Base-by-base conservation (phyloP, 1,140 invertebrate genomes). In the Aethina tumida region DNA sequence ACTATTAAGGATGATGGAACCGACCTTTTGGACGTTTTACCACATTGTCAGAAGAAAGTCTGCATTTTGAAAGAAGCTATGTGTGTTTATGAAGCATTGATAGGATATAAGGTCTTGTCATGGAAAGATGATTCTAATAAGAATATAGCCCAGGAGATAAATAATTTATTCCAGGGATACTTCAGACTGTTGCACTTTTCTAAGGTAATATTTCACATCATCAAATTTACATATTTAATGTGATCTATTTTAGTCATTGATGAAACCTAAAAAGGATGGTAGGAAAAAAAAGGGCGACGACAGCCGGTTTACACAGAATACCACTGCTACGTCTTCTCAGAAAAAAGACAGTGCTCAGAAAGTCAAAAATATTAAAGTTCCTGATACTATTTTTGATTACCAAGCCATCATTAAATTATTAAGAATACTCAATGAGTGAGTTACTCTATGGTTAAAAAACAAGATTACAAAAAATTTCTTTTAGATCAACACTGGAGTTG, bases 31-130 rank as follows among this genome's bases (percentile, higher is more conserved):
- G 68, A 69, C 19, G 53, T 62, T 19, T 33, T 60, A 35, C 59
- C 64, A 7, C 68, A 69, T 42, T 55, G 61, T 12, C 62, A 70
- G 39, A 41, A 56, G 20, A 69, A 67, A 53, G 32, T 67, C 5
- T 47, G 63, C 12, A 53, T 56, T 16, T 39, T 73, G 17, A 58
- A 65, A 42, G 55, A 70, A 34, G 55, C 58, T 1, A 48, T 71
- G 13, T 58, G 45, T 2, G 55, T 63, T 22, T 70, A 64, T 28
- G 72, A 74, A 44, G 62, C 68, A 18, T 45, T 74, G 9, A 70
- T 73, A 8, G 63, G 63, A 5, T 71, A 60, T 41, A 63, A 55
- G 52, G 62, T 74, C 5, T 50, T 43, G n/a, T 54, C 60, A 2
- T 56, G 55, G 64, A 63, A 55, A 1, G 27, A 33, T 25, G 43